A percentile compares a stretch with the other conserved stretches of the same genome.
phyloP scores from a whole-genome alignment of 2,113 vertebrate genomes.

The Aphelocoma coerulescens region DNA sequence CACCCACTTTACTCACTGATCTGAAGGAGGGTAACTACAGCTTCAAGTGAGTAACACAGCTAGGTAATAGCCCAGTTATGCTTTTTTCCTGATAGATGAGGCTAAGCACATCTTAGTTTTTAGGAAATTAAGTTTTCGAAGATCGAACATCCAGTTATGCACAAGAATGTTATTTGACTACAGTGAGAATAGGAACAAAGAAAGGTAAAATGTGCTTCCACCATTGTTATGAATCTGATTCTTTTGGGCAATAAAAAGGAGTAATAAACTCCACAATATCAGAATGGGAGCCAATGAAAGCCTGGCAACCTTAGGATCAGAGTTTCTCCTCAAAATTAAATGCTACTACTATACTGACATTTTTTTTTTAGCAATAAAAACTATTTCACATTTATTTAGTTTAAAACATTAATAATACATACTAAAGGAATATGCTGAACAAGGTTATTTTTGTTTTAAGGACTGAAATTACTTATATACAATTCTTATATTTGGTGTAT shows the following conservation, averaged over 20 bases:
- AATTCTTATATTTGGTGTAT: neutral
- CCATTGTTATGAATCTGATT: neutral
- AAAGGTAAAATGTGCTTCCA: neutral
- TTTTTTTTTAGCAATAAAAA: neutral
- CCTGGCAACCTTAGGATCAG: neutral
- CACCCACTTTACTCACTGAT: neutral
- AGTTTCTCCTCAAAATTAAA: neutral
- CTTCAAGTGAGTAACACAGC: neutral
- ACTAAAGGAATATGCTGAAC: neutral
- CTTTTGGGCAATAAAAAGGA: neutral
- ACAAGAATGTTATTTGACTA: neutral
- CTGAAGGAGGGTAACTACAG: neutral
- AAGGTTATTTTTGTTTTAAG: neutral
- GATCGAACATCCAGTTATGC: neutral
- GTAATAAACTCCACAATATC: neutral
- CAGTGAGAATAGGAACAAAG: neutral
- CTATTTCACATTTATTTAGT: neutral
- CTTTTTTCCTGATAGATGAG: neutral
- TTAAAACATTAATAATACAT: neutral
- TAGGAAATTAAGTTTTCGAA: neutral
- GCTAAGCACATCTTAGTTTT: neutral
- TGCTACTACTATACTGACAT: neutral
- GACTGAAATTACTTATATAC: neutral
- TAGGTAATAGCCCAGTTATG: neutral
- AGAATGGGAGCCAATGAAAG: neutral